A percentile compares a stretch with the other conserved stretches of the same genome.
Evolutionary conservation across 1,140 invertebrate genomes (phyloP).

Genomic region (Meteorus sp.): DNA sequence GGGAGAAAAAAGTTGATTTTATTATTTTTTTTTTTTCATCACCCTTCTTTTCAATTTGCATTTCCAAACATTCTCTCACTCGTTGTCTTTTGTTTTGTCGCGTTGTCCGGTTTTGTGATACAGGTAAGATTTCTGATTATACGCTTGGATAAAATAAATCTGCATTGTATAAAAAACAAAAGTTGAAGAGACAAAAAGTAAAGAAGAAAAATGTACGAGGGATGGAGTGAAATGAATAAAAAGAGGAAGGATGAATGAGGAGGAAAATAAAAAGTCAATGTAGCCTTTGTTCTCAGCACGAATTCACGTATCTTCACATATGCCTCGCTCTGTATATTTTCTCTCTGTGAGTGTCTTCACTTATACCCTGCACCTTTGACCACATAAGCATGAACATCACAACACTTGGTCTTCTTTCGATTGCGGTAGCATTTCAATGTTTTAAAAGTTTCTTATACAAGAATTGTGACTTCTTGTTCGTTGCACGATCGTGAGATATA

Average conservation of each 20-base stretch:
- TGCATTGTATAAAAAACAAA: neutral
- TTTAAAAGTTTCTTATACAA: neutral
- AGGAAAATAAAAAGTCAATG: neutral
- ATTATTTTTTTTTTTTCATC: too few relatives aligned
- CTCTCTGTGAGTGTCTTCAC: neutral
- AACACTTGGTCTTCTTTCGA: neutral
- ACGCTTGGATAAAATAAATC: neutral
- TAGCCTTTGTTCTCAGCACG: conserved; percentile 1
- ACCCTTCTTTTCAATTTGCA: too few relatives aligned
- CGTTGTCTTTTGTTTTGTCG: too few relatives aligned
- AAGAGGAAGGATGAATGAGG: neutral
- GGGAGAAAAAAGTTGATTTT: too few relatives aligned
- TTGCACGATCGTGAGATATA: neutral
- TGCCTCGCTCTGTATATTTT: neutral
- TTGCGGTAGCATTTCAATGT: neutral
- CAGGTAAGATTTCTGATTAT: neutral
- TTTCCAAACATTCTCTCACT: too few relatives aligned
- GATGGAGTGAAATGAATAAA: too few relatives aligned
- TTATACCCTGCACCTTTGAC: conserved; percentile 8
- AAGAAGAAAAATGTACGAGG: neutral
- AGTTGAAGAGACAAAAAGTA: neutral
- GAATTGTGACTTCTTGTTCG: neutral
- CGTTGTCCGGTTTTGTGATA: neutral
- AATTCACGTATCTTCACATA: conserved; percentile 1
- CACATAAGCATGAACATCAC: neutral